A percentile compares a stretch with the other conserved stretches of the same genome.
Conservation (phyloP, 1,140 invertebrate genomes). For the Pogonognathellus flavescens region DNA sequence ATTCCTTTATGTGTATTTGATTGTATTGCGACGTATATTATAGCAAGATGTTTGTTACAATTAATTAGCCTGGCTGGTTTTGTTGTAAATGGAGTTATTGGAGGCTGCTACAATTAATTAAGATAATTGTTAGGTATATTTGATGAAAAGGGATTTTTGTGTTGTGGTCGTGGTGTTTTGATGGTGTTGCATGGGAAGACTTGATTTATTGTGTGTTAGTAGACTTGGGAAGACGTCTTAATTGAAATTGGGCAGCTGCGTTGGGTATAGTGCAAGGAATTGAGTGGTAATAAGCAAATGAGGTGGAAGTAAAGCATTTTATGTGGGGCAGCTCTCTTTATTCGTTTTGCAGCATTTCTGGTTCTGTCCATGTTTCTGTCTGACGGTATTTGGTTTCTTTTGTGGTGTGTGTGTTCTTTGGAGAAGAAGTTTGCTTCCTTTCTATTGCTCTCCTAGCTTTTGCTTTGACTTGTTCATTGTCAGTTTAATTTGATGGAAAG, state of each 20-base stretch:
- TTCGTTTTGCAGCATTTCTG: background rate
- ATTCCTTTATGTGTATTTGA: too few species aligned
- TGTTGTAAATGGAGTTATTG: too few species aligned
- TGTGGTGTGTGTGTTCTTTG: background rate
- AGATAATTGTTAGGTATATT: too few species aligned
- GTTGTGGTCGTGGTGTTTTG: background rate
- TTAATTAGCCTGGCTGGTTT: too few species aligned
- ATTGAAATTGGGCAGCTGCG: background rate
- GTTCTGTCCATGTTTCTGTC: background rate
- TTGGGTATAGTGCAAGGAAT: background rate
- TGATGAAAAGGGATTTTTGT: too few species aligned
- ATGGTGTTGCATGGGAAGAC: background rate
- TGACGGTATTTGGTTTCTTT: background rate
- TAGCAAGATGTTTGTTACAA: too few species aligned
- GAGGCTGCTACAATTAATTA: too few species aligned
- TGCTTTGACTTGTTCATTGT: background rate
- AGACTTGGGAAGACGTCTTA: background rate
- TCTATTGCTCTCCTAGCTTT: background rate
- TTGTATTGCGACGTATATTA: too few species aligned
- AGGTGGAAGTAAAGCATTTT: background rate
- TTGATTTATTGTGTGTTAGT: too few species aligned
- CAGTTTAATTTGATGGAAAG: background rate
- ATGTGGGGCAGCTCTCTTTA: background rate
- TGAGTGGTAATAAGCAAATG: background rate
- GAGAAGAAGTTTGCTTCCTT: background rate